A percentile compares a stretch with the other conserved stretches of the same genome.
These are phyloP conservation scores for Enteromius afrohamiltoni DNA, from an alignment of 2,797 vertebrate genomes.

Conservation along the genomic window DNA sequence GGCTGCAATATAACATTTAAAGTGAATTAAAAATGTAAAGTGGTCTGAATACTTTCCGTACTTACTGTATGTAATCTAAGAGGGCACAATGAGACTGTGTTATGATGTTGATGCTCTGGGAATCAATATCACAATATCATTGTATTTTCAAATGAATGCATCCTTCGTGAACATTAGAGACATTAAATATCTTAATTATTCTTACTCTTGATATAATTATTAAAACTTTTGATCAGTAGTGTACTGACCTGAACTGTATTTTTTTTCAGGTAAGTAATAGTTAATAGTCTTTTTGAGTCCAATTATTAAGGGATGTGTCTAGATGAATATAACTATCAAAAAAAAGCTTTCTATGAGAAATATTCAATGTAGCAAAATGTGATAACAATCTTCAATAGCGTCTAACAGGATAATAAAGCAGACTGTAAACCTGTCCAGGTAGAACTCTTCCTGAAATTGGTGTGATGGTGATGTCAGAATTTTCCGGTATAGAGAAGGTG, in stretches of 20 bases:
- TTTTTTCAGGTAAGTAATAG: too few relatives aligned
- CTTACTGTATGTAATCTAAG: too few relatives aligned
- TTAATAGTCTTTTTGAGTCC: not conserved
- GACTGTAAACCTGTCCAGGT: conserved; percentile 82
- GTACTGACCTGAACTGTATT: not conserved
- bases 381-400: not conserved
- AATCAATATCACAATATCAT: not conserved
- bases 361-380: not conserved
- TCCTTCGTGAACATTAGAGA: not conserved
- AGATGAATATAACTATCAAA: not conserved
- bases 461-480: conserved; percentile 79
- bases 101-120: too few relatives aligned
- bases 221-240: not conserved
- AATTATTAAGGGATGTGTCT: not conserved
- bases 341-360: not conserved
- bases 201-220: too few relatives aligned
- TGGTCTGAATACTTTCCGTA: too few relatives aligned
- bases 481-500: conserved; percentile 78
- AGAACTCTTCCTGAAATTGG: conserved; percentile 82
- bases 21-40: too few relatives aligned
- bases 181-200: not conserved
- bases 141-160: not conserved
- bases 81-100: too few relatives aligned
- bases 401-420: not conserved
- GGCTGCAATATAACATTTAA: too few relatives aligned